Conservation (phyloP, 2,888 invertebrate species). For the Aphodius granarius region DNA sequence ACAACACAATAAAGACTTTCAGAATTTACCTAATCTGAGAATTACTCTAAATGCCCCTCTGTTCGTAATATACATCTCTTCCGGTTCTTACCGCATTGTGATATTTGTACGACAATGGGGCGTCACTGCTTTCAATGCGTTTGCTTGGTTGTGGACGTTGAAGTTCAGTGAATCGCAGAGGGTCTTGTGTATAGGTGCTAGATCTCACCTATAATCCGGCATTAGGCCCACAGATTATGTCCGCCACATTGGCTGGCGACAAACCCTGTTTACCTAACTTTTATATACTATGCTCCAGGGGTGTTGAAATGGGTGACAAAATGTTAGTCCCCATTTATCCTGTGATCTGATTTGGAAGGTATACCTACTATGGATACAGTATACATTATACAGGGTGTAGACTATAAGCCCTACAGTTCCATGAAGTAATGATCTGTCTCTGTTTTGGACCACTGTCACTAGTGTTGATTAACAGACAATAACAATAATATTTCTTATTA, state of each 20-base stretch:
- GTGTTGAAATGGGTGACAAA: constrained; percentile 22
- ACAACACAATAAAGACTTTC: background rate
- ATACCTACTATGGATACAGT: too few species aligned
- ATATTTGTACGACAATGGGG: background rate
- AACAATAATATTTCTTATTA: too few species aligned
- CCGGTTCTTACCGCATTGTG: constrained; percentile 43
- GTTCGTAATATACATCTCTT: constrained; percentile 36
- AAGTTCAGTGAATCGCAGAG: background rate
- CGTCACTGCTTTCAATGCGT: background rate
- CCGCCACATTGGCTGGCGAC: constrained; percentile 49
- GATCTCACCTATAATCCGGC: background rate
- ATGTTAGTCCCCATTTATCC: background rate
- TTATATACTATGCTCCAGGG: background rate
- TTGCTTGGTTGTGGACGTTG: too few species aligned
- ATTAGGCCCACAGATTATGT: constrained; percentile 41
- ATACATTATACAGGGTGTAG: background rate
- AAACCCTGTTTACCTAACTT: constrained; percentile 52
- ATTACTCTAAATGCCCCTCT: background rate
- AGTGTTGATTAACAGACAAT: too few species aligned
- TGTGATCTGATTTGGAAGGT: background rate
- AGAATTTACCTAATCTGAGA: background rate
- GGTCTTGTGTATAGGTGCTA: background rate
- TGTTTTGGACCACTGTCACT: too few species aligned
- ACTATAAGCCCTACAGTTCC: background rate
- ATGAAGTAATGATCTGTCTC: background rate